phyloP scores from a whole-genome alignment of 1,140 invertebrate genomes.

The Drosophila prosaltans region DNA sequence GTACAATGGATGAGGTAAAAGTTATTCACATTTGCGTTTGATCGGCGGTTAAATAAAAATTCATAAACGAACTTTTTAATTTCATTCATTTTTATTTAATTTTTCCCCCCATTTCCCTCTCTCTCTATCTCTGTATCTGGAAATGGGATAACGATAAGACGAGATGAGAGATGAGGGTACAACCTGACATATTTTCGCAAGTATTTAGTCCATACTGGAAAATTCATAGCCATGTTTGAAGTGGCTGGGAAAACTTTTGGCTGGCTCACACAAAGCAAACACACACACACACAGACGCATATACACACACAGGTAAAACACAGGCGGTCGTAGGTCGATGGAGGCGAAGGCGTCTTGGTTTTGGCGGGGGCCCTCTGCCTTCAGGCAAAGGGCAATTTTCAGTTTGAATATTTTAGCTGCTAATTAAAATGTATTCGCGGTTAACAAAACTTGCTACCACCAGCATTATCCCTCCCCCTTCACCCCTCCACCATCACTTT shows the following conservation, averaged over 20 bases:
- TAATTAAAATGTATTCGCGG: constrained; percentile 81
- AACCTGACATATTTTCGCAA: constrained; percentile 52
- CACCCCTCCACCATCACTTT: too few species aligned
- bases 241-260: constrained; percentile 34
- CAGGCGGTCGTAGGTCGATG: neutral
- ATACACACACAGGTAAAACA: neutral
- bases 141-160: neutral
- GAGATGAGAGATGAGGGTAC: neutral
- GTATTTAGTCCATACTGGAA: constrained; percentile 59
- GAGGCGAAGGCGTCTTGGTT: constrained; percentile 13
- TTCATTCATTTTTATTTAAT: constrained; percentile 17
- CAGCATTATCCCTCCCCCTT: neutral
- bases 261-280: constrained; percentile 42
- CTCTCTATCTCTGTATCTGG: constrained; percentile 16
- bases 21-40: constrained; percentile 31
- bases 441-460: constrained; percentile 66
- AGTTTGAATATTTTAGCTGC: constrained; percentile 80
- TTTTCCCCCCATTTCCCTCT: neutral
- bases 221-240: constrained; percentile 64
- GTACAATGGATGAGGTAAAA: constrained; percentile 16
- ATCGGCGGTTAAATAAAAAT: constrained; percentile 47
- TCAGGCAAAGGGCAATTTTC: constrained; percentile 74
- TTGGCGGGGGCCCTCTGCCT: constrained; percentile 14
- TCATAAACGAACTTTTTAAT: constrained; percentile 42
- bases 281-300: constrained; percentile 29